These are phyloP conservation scores for Drosophila sp. DNA, from an alignment of 1,140 invertebrate genomes.

Conservation along the genomic window DNA sequence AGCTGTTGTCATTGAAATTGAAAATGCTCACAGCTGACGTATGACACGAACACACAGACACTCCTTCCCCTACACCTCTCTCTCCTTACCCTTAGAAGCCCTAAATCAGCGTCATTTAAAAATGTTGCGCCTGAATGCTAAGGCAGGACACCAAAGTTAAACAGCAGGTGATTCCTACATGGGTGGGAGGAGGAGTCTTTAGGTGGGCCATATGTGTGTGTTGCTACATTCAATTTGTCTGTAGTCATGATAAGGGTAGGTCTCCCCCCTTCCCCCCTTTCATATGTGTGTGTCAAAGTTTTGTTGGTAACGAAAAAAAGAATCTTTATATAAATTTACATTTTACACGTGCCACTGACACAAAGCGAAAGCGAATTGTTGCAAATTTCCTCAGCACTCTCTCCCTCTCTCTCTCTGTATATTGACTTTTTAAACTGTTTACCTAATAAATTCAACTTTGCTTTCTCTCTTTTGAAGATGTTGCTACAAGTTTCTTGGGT, in stretches of 20 bases:
- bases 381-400: neutral
- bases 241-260: conserved; percentile 50
- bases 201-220: conserved; percentile 4
- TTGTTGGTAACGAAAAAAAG: conserved; percentile 30
- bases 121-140: conserved; percentile 60
- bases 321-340: conserved; percentile 66
- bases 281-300: conserved; percentile 45
- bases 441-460: conserved; percentile 46
- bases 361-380: conserved; percentile 17
- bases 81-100: conserved; percentile 27
- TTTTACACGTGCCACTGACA: conserved; percentile 61
- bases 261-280: conserved; percentile 9
- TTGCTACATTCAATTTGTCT: conserved; percentile 47
- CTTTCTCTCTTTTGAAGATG: conserved; percentile 84
- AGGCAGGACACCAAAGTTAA: conserved; percentile 54
- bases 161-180: conserved; percentile 72
- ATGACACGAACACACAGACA: conserved; percentile 57
- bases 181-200: conserved; percentile 15
- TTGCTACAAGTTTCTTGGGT: conserved; percentile 95
- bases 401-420: conserved; percentile 22
- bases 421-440: conserved; percentile 79
- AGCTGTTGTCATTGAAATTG: conserved; percentile 79
- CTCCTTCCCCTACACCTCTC: no score
- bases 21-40: conserved; percentile 77
- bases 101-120: conserved; percentile 80